These are phyloP conservation scores for Paradoxurus hermaphroditus DNA, from an alignment of 2,113 vertebrate species.

Conservation along the genomic window DNA sequence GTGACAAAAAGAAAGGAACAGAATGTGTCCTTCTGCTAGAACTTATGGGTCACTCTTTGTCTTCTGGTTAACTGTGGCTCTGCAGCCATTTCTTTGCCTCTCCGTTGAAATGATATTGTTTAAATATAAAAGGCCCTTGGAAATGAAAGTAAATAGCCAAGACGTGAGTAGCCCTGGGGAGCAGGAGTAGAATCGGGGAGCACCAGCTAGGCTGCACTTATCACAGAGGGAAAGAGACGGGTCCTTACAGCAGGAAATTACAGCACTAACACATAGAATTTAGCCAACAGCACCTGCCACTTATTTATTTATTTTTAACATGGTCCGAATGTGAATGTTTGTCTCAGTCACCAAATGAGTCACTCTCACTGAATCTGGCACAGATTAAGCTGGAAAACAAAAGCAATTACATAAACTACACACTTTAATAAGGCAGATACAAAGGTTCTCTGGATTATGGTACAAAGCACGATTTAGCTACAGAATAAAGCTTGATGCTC, in stretches of 20 bases:
- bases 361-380: slow-evolving; percentile 84
- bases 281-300: slow-evolving; percentile 84
- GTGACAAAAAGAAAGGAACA: not conserved
- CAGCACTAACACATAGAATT: slow-evolving; percentile 69
- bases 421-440: slow-evolving; percentile 84
- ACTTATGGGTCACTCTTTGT: not conserved
- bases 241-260: slow-evolving; percentile 67
- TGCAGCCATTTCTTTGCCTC: not conserved
- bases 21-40: not conserved
- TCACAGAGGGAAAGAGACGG: not conserved
- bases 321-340: slow-evolving; percentile 81
- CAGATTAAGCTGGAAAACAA: slow-evolving; percentile 82
- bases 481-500: slow-evolving; percentile 86
- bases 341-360: slow-evolving; percentile 84
- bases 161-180: not conserved
- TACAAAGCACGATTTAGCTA: slow-evolving; percentile 89
- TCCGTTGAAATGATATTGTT: not conserved
- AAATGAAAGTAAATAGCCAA: not conserved
- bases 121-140: not conserved
- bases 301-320: slow-evolving; percentile 82
- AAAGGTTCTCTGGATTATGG: slow-evolving; percentile 86
- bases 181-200: not conserved
- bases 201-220: not conserved
- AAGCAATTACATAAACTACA: slow-evolving; percentile 87
- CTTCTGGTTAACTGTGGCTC: not conserved